These are phyloP conservation scores for Steinernema scapterisci DNA, from an alignment of 2,888 invertebrate species.

Conservation along the genomic window DNA sequence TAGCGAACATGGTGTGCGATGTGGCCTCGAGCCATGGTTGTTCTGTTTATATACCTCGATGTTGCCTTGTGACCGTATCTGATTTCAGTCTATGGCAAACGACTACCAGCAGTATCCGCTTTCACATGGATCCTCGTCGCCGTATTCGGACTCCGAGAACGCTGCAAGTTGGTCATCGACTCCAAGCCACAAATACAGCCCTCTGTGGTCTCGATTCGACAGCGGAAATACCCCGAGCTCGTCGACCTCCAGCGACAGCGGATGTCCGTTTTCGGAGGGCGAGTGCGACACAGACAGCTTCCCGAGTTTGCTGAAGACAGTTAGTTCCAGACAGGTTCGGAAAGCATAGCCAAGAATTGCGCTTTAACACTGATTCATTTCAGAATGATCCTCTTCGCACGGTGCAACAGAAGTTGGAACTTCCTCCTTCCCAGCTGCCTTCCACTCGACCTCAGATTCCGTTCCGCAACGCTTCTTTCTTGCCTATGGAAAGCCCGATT, in stretches of 20 bases:
- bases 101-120: conserved; percentile 26
- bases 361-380: background rate
- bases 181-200: background rate
- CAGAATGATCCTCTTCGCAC: background rate
- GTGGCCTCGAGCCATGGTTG: too few relatives aligned
- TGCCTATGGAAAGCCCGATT: conserved; percentile 15
- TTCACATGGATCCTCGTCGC: conserved; percentile 7
- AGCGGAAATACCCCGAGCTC: conserved; percentile 5
- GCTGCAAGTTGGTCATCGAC: background rate
- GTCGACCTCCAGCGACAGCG: conserved; percentile 23
- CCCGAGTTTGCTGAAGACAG: background rate
- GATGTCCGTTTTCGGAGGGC: background rate
- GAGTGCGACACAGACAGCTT: conserved; percentile 4
- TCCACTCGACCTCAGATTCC: background rate
- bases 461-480: conserved; percentile 3
- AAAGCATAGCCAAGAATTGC: background rate
- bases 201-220: background rate
- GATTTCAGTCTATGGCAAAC: conserved; percentile 5
- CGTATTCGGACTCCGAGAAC: conserved; percentile 5
- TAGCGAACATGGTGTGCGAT: background rate
- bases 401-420: background rate
- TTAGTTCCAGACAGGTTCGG: background rate
- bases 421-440: background rate
- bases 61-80: background rate
- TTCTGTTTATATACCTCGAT: conserved; percentile 5